Evolutionary conservation across 2,797 vertebrate genomes (phyloP).

Genomic region (Chelonia mydas): DNA sequence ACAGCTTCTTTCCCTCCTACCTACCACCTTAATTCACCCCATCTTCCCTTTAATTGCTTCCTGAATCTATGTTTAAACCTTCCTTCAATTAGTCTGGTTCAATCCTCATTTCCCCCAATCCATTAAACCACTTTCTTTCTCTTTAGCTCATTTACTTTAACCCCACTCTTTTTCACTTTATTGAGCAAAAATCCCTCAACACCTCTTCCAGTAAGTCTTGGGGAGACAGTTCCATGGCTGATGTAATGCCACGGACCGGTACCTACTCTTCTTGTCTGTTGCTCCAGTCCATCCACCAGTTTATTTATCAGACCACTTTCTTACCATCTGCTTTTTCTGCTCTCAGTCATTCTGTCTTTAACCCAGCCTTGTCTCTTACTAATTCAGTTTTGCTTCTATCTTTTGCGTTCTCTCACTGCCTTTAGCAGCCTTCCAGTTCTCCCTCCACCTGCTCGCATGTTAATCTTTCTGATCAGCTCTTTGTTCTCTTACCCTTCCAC

Average conservation of each 20-base stretch:
- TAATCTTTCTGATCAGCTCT: neutral
- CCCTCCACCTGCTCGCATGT: neutral
- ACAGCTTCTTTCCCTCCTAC: slow-evolving; percentile 2
- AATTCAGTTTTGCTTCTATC: neutral
- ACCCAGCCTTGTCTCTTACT: neutral
- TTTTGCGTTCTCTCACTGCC: neutral
- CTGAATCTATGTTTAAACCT: neutral
- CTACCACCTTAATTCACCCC: neutral
- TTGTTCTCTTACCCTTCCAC: neutral
- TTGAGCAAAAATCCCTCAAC: neutral
- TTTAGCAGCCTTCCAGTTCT: neutral
- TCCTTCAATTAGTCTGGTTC: neutral
- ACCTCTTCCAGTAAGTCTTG: neutral
- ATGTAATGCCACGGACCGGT: neutral
- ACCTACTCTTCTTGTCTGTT: neutral
- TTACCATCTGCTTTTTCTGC: neutral
- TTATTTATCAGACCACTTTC: no score
- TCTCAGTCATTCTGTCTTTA: slow-evolving; percentile 25
- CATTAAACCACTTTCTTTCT: neutral
- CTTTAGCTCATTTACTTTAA: neutral
- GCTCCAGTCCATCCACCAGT: neutral
- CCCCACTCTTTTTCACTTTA: neutral
- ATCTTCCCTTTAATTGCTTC: neutral
- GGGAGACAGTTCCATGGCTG: neutral
- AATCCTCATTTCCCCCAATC: neutral